Evolutionary conservation across 1,140 invertebrate species (phyloP), one percentile per base, ranked within the genome.

Genomic region (Lasioglossum albipes): DNA sequence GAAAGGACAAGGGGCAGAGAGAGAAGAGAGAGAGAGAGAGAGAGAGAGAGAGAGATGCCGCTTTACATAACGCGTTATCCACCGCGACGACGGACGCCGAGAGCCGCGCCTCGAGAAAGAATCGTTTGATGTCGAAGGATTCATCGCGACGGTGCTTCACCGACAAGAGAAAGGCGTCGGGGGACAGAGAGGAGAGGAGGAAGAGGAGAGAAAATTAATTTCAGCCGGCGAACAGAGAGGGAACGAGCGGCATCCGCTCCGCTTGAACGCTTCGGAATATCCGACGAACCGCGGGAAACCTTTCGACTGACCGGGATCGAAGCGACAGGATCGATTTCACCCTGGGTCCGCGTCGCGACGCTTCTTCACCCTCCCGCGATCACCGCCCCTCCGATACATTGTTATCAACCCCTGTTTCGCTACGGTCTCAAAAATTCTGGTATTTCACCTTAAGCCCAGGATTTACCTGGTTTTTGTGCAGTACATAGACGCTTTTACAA

Each of bases 21-120:
- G 65, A 81, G 73, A 75, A 74, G 77, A 70, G 72, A 31, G 69
- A 81, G 77, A 77, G 49, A 18, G 52, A 45, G 42, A 69, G 65
- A 36, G 31, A 16, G 13, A 1, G 67, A 20, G 64, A 59, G 54
- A 22, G 61, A 65, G 73, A 85, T 77, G 73, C 64, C 72, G 80
- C 82, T 90, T 89, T 89, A 89, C 88, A 89, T 85, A 89, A 87
- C 88, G 84, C 85, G 80, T 89, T 89, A 89, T 89, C 80, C 81
- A 76, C 67, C 75, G 75, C 73, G 79, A 87, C 83, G 87, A 89
- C 86, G 71, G 84, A 75, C 67, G 81, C 36, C 68, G 86, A 87
- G 71, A 85, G 75, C 76, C 79, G 64, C 75, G 72, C 75, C 70
- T 79, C 79, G 75, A 89, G 79, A 89, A 87, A 86, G 72, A 86